Evolutionary conservation across 2,888 invertebrate genomes (phyloP).

Genomic region (Lottia scabra): DNA sequence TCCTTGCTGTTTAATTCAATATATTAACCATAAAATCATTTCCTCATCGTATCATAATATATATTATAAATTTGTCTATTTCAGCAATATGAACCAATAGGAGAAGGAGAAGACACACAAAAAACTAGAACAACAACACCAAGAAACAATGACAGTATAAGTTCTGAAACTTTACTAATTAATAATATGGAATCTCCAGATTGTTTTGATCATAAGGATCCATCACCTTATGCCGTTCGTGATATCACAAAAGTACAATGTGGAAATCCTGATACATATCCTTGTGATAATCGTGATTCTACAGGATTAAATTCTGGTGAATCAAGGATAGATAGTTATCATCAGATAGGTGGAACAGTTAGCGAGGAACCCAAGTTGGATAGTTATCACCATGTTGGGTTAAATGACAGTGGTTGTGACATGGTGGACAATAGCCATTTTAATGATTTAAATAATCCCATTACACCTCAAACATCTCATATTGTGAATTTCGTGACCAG

Average conservation of each 20-base stretch:
- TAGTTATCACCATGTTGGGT: neutral
- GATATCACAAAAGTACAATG: neutral
- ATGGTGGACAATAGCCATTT: neutral
- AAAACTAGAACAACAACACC: neutral
- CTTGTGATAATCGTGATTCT: neutral
- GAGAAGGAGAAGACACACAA: neutral
- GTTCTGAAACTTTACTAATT: conserved; percentile 13
- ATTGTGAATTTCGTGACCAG: neutral
- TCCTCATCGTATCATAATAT: no score
- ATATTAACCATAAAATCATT: no score
- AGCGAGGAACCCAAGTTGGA: neutral
- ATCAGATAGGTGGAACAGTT: neutral
- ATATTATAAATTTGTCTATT: neutral
- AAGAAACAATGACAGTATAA: conserved; percentile 10
- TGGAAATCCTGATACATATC: neutral
- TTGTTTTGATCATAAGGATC: neutral
- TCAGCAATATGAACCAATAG: neutral
- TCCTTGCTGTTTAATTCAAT: no score
- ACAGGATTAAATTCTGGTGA: neutral
- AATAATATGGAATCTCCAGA: conserved; percentile 10
- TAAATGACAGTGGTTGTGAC: neutral
- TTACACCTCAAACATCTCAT: neutral
- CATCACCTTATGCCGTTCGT: neutral
- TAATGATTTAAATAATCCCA: neutral
- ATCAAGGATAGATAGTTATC: neutral